Conservation (phyloP, 2,888 invertebrate species). For the Cylindroiulus punctatus region DNA sequence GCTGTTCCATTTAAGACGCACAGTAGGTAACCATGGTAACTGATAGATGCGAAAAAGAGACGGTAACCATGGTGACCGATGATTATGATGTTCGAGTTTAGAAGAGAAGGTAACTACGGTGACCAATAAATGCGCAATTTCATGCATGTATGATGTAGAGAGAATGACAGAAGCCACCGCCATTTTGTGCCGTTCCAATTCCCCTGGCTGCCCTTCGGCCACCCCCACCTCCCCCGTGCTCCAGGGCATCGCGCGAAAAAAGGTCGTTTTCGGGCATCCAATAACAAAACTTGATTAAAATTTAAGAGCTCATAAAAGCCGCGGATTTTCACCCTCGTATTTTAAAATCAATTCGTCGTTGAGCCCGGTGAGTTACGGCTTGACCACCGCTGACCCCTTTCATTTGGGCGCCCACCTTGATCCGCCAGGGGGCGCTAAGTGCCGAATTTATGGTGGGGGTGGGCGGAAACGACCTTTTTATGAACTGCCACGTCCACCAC, state of each 20-base stretch:
- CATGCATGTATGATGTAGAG: no score
- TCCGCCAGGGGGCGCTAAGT: constrained; percentile 8
- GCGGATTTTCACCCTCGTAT: constrained; percentile 22
- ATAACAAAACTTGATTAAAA: constrained; percentile 25
- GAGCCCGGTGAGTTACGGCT: constrained; percentile 12
- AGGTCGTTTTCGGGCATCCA: background rate
- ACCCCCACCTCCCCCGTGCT: background rate
- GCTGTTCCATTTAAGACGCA: no score
- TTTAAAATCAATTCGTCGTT: constrained; percentile 37
- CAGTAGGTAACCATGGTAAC: no score
- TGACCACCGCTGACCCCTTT: constrained; percentile 3
- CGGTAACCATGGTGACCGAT: no score
- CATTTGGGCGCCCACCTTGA: background rate
- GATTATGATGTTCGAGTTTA: no score
- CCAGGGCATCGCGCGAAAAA: background rate
- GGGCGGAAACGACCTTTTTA: background rate
- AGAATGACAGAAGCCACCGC: background rate
- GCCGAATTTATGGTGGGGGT: background rate
- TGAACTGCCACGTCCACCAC: background rate
- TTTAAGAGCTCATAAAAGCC: constrained; percentile 21
- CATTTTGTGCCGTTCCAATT: background rate
- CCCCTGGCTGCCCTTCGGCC: background rate
- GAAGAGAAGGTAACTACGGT: no score
- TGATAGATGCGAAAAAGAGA: no score
- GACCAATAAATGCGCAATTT: no score